Evolutionary conservation across 2,888 invertebrate genomes (phyloP).

Genomic region (Neoascia interrupta): DNA sequence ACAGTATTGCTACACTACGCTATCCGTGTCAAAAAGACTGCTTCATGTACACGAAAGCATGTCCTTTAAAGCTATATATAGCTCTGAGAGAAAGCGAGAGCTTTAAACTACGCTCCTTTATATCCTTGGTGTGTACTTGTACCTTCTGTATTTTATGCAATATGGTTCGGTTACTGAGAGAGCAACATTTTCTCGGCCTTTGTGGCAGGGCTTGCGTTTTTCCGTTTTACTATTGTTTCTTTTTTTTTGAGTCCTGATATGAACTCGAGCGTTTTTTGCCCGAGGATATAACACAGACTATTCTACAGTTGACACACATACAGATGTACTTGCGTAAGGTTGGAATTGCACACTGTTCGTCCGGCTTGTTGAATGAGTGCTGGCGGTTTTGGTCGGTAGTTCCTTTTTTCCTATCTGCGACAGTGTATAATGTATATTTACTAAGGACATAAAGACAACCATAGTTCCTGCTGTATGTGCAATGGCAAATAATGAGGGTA

Average conservation of each 20-base stretch:
- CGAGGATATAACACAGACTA: constrained; percentile 16
- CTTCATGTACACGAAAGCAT: background rate
- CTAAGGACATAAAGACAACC: constrained; percentile 43
- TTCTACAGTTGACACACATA: background rate
- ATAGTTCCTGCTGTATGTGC: constrained; percentile 39
- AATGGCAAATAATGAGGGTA: constrained; percentile 45
- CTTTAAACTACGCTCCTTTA: too few relatives aligned
- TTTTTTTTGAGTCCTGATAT: too few relatives aligned
- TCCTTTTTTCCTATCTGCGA: background rate
- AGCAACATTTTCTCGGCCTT: constrained; percentile 9
- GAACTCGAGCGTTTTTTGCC: constrained; percentile 11
- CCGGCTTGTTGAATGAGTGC: constrained; percentile 10
- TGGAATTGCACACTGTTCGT: too few relatives aligned
- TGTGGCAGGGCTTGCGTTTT: too few relatives aligned
- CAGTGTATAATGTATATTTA: constrained; percentile 33
- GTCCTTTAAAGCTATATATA: constrained; percentile 10
- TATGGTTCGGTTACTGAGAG: constrained; percentile 20
- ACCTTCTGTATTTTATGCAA: constrained; percentile 19
- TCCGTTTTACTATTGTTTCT: too few relatives aligned
- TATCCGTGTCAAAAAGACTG: constrained; percentile 24
- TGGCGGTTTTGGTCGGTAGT: constrained; percentile 1
- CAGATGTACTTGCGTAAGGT: too few relatives aligned
- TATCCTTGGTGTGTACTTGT: too few relatives aligned
- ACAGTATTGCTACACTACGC: background rate
- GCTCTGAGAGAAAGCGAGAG: too few relatives aligned